Evolutionary conservation across 2,888 invertebrate species (phyloP), one percentile per base, ranked within the genome.

Genomic region (Scelioninae gen. 2): DNA sequence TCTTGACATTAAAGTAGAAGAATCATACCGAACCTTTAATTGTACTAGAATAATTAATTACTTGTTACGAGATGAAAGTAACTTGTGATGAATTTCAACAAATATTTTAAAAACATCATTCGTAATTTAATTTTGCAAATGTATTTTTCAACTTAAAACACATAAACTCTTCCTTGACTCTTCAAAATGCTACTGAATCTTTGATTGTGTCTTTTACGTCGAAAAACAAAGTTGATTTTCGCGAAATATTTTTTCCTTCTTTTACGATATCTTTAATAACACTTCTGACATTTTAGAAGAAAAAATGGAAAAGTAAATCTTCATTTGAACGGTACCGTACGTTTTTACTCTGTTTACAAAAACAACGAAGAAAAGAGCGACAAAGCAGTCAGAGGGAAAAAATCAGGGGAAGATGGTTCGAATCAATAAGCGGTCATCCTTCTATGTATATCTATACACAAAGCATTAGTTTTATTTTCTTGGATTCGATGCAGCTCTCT

Each of bases 371-470:
- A 48, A 33, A 48, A 37, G 22, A 35, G 15, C 15, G 46, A 46
- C 46, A 58, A 58, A 58, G 46, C 58, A 58, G 46, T 33, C 52
- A 37, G 6, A 1, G 28, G n/a, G 22, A 39, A 46, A 48, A 60
- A 60, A 60, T 48, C 48, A 48, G 28, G 7, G 48, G 28, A 39
- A 28, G 37, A 48, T 11, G 46, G 46, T 9, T 6, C 39, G 48
- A 63, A 63, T 63, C 61, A 63, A 63, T 63, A 63, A 63, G 61
- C 18, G 50, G 61, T 63, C 61, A 63, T 63, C 50, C 41, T 15
- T 41, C 16, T 2, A 25, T 41, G 11, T 41, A 25, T 19, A 45
- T 45, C 11, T 22, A 18, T 16, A 11, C 10, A 41, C 16, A 5
- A 33, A 43, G 31, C 19, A 43, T 57, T 57, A 33, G 43, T 57